Conservation (phyloP, 2,797 vertebrate genomes). For the Odontamblyopus rebecca region DNA sequence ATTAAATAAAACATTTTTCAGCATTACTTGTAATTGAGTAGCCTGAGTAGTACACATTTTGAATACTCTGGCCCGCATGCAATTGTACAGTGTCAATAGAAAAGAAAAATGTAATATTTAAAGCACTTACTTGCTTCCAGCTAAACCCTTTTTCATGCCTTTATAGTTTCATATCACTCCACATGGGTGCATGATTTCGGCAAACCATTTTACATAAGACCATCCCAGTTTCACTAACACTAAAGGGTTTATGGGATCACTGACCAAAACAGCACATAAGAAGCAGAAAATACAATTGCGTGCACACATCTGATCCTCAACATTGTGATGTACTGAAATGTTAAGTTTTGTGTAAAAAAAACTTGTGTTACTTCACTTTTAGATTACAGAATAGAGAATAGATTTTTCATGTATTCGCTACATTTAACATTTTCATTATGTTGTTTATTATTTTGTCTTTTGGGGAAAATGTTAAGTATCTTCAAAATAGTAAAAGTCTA, state of each 20-base stretch:
- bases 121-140: too few relatives aligned
- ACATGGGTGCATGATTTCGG: conserved; percentile 12
- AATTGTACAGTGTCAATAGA: too few relatives aligned
- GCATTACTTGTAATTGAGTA: too few relatives aligned
- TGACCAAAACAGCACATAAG: conserved; percentile 18
- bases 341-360: neutral
- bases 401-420: too few relatives aligned
- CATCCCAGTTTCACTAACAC: conserved; percentile 46
- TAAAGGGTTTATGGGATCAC: conserved; percentile 50
- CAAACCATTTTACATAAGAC: conserved; percentile 43
- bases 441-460: too few relatives aligned
- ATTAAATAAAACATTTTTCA: too few relatives aligned
- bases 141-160: neutral
- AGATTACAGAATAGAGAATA: neutral
- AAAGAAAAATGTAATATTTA: too few relatives aligned
- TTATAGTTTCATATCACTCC: neutral
- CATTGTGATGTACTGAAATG: neutral
- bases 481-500: too few relatives aligned
- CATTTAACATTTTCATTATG: too few relatives aligned
- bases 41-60: too few relatives aligned
- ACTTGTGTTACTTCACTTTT: neutral
- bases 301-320: neutral
- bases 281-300: conserved; percentile 9
- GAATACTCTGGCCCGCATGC: too few relatives aligned
- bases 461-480: too few relatives aligned